Evolutionary conservation across 1,140 invertebrate genomes (phyloP).

Genomic region (Drosophila melanica): DNA sequence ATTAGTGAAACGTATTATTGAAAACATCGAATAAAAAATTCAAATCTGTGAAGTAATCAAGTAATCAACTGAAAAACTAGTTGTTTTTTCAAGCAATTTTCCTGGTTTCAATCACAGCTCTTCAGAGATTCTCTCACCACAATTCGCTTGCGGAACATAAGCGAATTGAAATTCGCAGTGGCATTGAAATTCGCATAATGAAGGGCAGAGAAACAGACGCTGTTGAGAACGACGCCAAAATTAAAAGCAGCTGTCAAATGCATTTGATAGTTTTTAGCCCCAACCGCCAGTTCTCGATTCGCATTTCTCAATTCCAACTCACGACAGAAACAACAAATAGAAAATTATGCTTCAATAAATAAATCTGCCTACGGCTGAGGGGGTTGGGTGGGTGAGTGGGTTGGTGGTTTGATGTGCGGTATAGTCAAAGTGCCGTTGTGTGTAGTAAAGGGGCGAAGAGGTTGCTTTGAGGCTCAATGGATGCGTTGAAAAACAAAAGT

Average conservation of each 20-base stretch:
- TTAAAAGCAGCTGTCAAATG: slow-evolving; percentile 78
- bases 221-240: slow-evolving; percentile 39
- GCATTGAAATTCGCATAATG: slow-evolving; percentile 29
- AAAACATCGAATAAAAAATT: no score
- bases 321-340: slow-evolving; percentile 59
- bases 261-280: slow-evolving; percentile 66
- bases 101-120: no score
- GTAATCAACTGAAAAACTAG: no score
- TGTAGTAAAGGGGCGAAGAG: no score
- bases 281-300: slow-evolving; percentile 2
- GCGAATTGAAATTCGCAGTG: neutral
- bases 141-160: neutral
- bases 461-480: slow-evolving; percentile 1
- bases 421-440: no score
- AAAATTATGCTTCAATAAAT: slow-evolving; percentile 81
- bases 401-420: no score
- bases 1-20: no score
- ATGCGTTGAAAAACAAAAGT: slow-evolving; percentile 43
- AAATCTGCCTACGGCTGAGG: slow-evolving; percentile 49
- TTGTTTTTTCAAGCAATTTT: no score
- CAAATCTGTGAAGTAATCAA: no score
- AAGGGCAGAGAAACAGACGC: slow-evolving; percentile 29
- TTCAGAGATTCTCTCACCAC: no score
- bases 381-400: neutral
- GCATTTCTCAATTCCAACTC: neutral